Conservation (phyloP, 2,113 vertebrate species). For the Bothrops jararaca region DNA sequence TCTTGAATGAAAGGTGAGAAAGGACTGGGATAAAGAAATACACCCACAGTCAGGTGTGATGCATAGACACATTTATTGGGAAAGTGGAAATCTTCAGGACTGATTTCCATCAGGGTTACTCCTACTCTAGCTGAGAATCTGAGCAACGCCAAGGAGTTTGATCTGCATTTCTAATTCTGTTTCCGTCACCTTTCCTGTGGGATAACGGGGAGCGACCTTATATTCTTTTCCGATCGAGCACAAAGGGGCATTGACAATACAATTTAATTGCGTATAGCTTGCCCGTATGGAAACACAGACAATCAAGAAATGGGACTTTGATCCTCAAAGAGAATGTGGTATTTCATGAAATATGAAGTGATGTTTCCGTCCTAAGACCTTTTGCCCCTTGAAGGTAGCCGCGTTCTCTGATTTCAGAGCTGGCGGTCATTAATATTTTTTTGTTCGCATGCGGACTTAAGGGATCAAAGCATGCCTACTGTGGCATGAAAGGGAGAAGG, state of each 20-base stretch:
- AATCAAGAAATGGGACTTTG: not conserved
- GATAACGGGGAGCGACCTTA: not conserved
- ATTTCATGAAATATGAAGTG: slow-evolving; percentile 17
- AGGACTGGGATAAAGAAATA: not conserved
- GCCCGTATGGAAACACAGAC: slow-evolving; percentile 7
- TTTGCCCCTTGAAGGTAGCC: not conserved
- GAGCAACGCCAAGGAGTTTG: not conserved
- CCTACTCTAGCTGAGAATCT: not conserved
- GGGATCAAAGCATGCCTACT: slow-evolving; percentile 28
- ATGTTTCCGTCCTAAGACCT: slow-evolving; percentile 14
- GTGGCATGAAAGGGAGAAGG: slow-evolving; percentile 30
- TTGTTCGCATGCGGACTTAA: slow-evolving; percentile 3
- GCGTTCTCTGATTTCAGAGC: slow-evolving; percentile 23
- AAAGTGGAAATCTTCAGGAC: not conserved
- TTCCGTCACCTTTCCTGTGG: not conserved
- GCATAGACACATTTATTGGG: not conserved
- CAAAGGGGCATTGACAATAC: slow-evolving; percentile 5
- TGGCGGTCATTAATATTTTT: slow-evolving; percentile 43
- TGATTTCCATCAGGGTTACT: not conserved
- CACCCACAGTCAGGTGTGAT: not conserved
- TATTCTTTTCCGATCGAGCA: not conserved
- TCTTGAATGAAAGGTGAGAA: not conserved
- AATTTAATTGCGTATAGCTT: slow-evolving; percentile 37
- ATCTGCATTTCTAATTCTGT: not conserved
- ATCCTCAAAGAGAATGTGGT: slow-evolving; percentile 16